Percentiles rank a stretch among this genome's conserved stretches.
phyloP scores from a whole-genome alignment of 1,140 invertebrate species.

The Tetramorium alpestre region DNA sequence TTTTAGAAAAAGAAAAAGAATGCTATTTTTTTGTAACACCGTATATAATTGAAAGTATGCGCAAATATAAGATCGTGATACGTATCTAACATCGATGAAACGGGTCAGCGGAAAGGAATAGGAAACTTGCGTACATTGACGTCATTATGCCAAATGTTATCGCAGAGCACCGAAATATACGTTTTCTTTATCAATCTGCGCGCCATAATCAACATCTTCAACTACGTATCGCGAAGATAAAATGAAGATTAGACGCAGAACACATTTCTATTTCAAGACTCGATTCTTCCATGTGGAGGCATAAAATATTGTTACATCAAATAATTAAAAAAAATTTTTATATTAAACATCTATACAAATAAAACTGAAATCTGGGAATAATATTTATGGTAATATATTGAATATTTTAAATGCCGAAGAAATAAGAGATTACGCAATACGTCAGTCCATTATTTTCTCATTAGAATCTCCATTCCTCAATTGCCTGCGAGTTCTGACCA shows the following conservation, averaged over 20 bases:
- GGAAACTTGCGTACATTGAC: slow-evolving; percentile 42
- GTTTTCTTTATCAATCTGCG: slow-evolving; percentile 34
- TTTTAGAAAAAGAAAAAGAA: neutral
- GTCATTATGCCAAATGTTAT: slow-evolving; percentile 60
- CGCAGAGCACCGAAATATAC: slow-evolving; percentile 39
- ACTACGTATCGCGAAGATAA: slow-evolving; percentile 30
- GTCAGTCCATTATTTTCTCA: neutral
- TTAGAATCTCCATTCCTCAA: neutral
- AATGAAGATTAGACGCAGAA: neutral
- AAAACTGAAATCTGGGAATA: neutral
- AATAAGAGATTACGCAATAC: neutral
- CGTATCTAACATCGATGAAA: neutral
- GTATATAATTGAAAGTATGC: neutral
- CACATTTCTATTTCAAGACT: neutral
- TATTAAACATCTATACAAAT: neutral
- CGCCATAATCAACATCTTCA: slow-evolving; percentile 9
- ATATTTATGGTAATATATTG: neutral
- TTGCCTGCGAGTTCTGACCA: neutral
- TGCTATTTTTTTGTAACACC: neutral
- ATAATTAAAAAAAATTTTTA: neutral
- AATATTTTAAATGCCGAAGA: neutral
- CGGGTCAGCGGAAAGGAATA: slow-evolving; percentile 19
- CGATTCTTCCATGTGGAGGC: neutral
- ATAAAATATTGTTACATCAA: neutral
- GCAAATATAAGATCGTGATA: slow-evolving; percentile 5